Conservation (phyloP, 53 echinoderm and acorn worm genomes). For the Stichopus horrens region DNA sequence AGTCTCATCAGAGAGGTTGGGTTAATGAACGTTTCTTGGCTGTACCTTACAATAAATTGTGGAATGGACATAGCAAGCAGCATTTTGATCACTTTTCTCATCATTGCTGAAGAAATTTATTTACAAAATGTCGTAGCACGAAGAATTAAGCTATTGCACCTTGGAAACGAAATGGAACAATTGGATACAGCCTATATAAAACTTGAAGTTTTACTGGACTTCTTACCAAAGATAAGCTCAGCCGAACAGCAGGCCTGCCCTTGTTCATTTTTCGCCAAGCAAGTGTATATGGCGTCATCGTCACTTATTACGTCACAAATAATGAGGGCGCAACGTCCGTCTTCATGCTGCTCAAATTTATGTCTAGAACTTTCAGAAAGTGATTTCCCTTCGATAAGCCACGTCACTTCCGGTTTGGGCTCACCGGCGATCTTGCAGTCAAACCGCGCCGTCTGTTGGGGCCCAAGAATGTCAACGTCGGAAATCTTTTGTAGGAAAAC, state of each 20-base stretch:
- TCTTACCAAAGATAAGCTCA: slow-evolving; percentile 80
- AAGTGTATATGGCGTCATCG: slow-evolving; percentile 92
- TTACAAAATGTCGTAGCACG: no score
- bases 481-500: slow-evolving; percentile 69
- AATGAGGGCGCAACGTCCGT: slow-evolving; percentile 68
- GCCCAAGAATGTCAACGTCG: slow-evolving; percentile 62
- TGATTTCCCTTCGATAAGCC: slow-evolving; percentile 77
- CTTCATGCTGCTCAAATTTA: slow-evolving; percentile 42
- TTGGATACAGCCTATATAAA: no score
- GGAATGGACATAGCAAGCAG: no score
- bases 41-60: no score
- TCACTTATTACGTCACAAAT: slow-evolving; percentile 78
- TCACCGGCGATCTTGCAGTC: slow-evolving; percentile 72
- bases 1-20: no score
- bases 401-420: slow-evolving; percentile 77
- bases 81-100: no score
- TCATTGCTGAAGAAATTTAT: no score
- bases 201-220: no score
- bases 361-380: slow-evolving; percentile 52
- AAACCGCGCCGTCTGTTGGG: slow-evolving; percentile 65
- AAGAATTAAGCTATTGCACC: no score
- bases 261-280: slow-evolving; percentile 74
- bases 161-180: no score
- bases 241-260: slow-evolving; percentile 83
- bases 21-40: no score